A percentile compares a stretch with the other conserved stretches of the same genome.
Evolutionary conservation across 1,140 invertebrate species (phyloP).

Genomic region (Aporrectodea caliginosa): DNA sequence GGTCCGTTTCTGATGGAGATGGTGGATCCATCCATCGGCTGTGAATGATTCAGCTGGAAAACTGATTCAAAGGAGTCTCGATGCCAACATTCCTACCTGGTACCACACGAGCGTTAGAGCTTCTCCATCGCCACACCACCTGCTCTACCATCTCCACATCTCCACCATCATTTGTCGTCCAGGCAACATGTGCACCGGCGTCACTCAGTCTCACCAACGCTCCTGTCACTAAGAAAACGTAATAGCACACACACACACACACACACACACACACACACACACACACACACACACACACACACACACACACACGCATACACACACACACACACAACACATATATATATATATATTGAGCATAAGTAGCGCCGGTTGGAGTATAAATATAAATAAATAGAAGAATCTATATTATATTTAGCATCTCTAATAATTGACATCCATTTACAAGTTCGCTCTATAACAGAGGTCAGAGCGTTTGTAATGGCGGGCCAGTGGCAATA

Average conservation of each 20-base stretch:
- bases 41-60: neutral
- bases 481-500: no score
- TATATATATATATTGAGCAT: constrained; percentile 4
- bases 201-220: neutral
- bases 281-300: constrained; percentile 1
- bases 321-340: neutral
- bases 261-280: neutral
- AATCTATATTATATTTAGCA: no score
- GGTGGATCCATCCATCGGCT: neutral
- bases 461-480: neutral
- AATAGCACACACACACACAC: neutral
- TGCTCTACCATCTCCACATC: neutral
- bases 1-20: no score
- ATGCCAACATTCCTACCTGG: neutral
- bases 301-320: neutral
- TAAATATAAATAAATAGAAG: no score
- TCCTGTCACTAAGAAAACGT: no score
- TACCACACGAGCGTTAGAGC: neutral
- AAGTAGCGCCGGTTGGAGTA: no score
- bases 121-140: neutral
- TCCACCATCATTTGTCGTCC: neutral
- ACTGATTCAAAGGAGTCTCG: neutral
- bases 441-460: neutral
- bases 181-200: neutral
- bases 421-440: neutral